Conservation (phyloP, 2,797 vertebrate species). For the Morelia viridis region DNA sequence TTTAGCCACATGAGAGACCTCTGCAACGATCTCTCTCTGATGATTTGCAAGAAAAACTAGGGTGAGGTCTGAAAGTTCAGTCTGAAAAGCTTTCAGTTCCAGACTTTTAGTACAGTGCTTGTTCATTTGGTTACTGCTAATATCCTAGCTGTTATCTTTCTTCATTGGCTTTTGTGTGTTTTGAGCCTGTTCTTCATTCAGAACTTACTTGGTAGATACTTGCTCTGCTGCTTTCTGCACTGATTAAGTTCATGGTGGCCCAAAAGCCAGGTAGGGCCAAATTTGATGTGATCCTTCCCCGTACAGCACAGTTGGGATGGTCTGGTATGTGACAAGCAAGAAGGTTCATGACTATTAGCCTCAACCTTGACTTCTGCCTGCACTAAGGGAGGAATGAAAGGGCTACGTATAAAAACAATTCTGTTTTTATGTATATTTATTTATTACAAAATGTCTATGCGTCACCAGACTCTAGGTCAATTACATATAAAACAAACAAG, state of each 20-base stretch:
- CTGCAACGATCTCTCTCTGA: background rate
- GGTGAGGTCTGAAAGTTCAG: too few species aligned
- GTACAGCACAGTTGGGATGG: background rate
- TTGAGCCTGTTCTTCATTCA: background rate
- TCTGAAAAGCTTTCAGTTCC: too few species aligned
- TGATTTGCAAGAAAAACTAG: background rate
- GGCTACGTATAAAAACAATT: too few species aligned
- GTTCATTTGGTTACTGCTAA: background rate
- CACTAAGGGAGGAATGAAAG: background rate
- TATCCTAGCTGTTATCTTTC: background rate
- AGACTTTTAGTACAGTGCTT: background rate
- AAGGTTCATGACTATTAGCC: background rate
- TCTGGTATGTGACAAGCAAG: background rate
- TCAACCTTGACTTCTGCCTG: background rate
- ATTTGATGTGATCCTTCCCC: background rate
- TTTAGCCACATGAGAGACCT: background rate
- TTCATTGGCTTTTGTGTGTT: background rate
- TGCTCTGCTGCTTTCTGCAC: background rate
- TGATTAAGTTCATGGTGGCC: background rate
- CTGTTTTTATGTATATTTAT: too few species aligned
- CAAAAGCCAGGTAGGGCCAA: background rate
- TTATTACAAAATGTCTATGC: too few species aligned
- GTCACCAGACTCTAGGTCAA: too few species aligned
- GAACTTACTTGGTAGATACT: background rate
- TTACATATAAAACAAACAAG: too few species aligned